Evolutionary conservation across 2,888 invertebrate species (phyloP).

Genomic region (Leptarthrus brevirostris): DNA sequence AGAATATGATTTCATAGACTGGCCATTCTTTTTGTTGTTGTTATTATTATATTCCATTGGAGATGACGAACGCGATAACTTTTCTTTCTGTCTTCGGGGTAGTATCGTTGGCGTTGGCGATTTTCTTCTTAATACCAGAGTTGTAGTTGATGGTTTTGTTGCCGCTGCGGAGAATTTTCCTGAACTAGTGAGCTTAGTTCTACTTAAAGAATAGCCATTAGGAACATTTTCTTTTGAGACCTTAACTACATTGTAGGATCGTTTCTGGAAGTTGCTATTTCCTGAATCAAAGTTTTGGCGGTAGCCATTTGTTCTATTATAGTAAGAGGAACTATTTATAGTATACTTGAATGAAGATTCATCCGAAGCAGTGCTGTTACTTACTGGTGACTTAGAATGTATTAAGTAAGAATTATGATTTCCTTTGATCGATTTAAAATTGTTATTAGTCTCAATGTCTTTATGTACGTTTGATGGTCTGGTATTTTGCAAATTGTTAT

Average conservation of each 20-base stretch:
- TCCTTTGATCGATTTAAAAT: neutral
- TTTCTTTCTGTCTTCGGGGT: constrained; percentile 56
- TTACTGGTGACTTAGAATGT: constrained; percentile 58
- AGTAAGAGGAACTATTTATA: constrained; percentile 54
- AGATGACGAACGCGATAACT: constrained; percentile 59
- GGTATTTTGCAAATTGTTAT: constrained; percentile 25
- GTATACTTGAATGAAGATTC: constrained; percentile 61
- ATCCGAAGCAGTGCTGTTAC: constrained; percentile 56
- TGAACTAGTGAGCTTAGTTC: constrained; percentile 9
- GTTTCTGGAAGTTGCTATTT: constrained; percentile 61
- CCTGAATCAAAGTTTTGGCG: neutral
- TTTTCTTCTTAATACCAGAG: constrained; percentile 58
- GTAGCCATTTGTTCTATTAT: constrained; percentile 19
- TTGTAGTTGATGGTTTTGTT: constrained; percentile 48
- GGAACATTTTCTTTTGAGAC: constrained; percentile 64
- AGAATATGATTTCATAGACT: constrained; percentile 64
- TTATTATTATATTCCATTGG: constrained; percentile 57
- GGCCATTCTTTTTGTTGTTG: constrained; percentile 63
- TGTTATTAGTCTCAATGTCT: neutral
- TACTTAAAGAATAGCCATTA: constrained; percentile 27
- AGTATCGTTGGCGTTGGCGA: constrained; percentile 58
- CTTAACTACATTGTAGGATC: constrained; percentile 62
- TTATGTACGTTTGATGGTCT: constrained; percentile 26
- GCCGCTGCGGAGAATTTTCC: constrained; percentile 23
- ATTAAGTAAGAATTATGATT: constrained; percentile 49